Evolutionary conservation across 2,797 vertebrate genomes (phyloP).

Genomic region (Valencia hispanica): DNA sequence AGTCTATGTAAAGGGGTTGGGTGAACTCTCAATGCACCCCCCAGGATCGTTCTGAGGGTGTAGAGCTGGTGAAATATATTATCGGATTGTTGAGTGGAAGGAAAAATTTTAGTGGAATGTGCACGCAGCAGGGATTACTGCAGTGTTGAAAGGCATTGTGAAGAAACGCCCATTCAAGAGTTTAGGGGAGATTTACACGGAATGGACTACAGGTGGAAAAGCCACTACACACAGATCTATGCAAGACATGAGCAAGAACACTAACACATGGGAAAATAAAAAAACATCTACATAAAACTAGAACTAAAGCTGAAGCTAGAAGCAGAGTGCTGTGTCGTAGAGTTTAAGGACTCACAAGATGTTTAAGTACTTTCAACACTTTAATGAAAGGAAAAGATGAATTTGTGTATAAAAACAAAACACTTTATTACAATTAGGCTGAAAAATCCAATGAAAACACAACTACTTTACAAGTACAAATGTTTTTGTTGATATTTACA

Average conservation of each 20-base stretch:
- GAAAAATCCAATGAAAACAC: constrained; percentile 90
- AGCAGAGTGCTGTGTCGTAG: not conserved
- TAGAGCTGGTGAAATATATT: too few relatives aligned
- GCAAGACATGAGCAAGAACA: too few relatives aligned
- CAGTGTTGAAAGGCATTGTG: not conserved
- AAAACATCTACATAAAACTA: not conserved
- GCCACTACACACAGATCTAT: too few relatives aligned
- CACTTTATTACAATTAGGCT: constrained; percentile 94
- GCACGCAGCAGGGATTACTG: too few relatives aligned
- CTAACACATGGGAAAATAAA: too few relatives aligned
- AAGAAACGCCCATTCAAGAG: not conserved
- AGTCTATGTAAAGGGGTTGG: too few relatives aligned
- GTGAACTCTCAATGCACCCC: too few relatives aligned
- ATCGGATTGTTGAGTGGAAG: too few relatives aligned
- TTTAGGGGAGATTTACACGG: not conserved
- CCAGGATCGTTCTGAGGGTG: too few relatives aligned
- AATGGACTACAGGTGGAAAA: too few relatives aligned
- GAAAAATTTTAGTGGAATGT: too few relatives aligned
- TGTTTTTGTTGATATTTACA: constrained; percentile 89
- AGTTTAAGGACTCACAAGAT: constrained; percentile 52
- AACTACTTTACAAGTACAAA: constrained; percentile 94
- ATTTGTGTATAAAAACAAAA: constrained; percentile 90
- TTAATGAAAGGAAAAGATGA: constrained; percentile 69
- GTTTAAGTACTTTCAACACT: constrained; percentile 55
- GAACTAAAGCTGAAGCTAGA: not conserved